Conservation (phyloP, 2,113 vertebrate genomes). For the Pungitius pungitius region DNA sequence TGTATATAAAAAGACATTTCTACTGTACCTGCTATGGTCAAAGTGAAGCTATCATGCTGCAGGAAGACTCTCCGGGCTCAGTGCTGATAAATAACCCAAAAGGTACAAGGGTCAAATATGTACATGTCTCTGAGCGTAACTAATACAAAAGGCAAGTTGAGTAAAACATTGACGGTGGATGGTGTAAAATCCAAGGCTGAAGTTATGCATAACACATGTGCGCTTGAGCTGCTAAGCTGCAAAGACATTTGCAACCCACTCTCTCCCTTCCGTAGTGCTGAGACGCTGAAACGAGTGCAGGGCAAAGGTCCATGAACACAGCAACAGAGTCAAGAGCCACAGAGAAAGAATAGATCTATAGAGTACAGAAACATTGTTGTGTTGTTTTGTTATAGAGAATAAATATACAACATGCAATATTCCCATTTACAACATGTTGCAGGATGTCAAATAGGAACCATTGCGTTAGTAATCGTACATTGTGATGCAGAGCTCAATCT, state of each 20-base stretch:
- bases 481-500: slow-evolving; percentile 16
- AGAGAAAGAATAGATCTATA: neutral
- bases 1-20: neutral
- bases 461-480: neutral
- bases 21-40: slow-evolving; percentile 28
- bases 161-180: slow-evolving; percentile 1
- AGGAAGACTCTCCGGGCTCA: neutral
- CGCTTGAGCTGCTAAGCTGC: neutral
- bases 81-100: neutral
- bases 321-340: neutral
- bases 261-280: neutral
- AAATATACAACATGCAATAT: too few relatives aligned
- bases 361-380: neutral
- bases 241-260: slow-evolving; percentile 36
- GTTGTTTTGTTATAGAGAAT: neutral
- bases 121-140: neutral
- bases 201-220: neutral
- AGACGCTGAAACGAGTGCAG: neutral
- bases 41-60: slow-evolving; percentile 5
- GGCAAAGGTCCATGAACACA: slow-evolving; percentile 18
- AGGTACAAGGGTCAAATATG: slow-evolving; percentile 3
- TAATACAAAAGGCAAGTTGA: neutral
- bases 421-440: too few relatives aligned
- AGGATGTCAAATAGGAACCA: neutral
- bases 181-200: neutral